Base-by-base conservation (phyloP, 2,113 vertebrate species). In the Pimephales promelas region DNA sequence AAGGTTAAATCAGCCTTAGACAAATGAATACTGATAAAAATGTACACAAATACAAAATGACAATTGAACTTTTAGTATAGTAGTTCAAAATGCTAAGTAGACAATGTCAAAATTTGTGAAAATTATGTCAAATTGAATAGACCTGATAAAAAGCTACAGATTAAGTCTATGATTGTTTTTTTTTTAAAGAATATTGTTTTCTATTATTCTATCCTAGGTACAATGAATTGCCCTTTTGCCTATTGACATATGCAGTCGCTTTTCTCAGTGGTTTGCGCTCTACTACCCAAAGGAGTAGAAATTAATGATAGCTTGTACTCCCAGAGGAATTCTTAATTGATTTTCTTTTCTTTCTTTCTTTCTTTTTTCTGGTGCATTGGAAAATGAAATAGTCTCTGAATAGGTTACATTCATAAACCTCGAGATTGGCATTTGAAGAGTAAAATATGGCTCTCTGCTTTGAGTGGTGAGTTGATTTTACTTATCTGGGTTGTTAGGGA, bases 341-440 rank as follows among this genome's bases (percentile, higher is more conserved):
- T 80, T 62, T 62, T 49, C n/a, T 18, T 52, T 18, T 5, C 0
- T 18, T 18, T 49, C 0, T 52, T 81, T 31, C 22, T 40, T 62
- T 14, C 26, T 62, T 31, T 28, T 40, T 62, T 14, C 26, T 62
- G 26, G 10, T 16, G 24, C 11, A 62, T 6, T 62, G 59, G 59
- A 62, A 31, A 62, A 26, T 2, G 14, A n/a, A 61, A 28, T 28
- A 62, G 59, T 72, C 10, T 73, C 66, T 87, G 43, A 72, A 77
- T 84, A 81, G 81, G 28, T 84, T 74, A 68, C 62, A n/a, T 61
- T 81, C 52, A 68, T 82, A 78, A 79, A 22, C 24, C 26, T 45
- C 47, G 31, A 64, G 62, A 57, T 26, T 81, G 78, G 31, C 54
- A 84, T 87, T 78, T 82, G 72, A 43, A 64, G 81, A 77, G 62